Evolutionary conservation across 2,888 invertebrate genomes (phyloP), one percentile per base, ranked within the genome.

Genomic region (Troides helena): DNA sequence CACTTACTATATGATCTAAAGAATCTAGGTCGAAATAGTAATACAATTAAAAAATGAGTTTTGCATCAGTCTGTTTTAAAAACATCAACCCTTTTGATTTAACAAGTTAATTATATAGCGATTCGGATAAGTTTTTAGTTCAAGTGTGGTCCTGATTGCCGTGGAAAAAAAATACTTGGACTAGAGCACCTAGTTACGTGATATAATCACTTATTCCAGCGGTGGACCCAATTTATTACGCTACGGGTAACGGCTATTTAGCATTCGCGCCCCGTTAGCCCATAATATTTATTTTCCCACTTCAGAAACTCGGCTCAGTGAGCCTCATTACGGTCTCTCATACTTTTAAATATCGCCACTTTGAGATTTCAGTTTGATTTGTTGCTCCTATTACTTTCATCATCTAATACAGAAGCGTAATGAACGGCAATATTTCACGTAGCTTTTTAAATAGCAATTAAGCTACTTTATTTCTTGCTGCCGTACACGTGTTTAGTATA

Each of bases 251-350:
- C 65, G 63, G 67, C 70, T 67, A 66, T 67, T 70, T 70, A 70
- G 70, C 63, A 70, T 67, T 70, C 70, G 21, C 59, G 63, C 63
- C 59, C 56, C 62, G 64, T 60, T 63, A 21, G 53, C 18, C 65
- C 65, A 68, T 70, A 72, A 71, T 72, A 74, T 74, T 74, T 74
- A 70, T 72, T 69, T 63, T 70, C 67, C 63, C 71, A 69, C 62
- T 72, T 69, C 69, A 71, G 69, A 3, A 84, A 75, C 77, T 80
- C 75, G 78, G 76, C 80, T 81, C 76, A 74, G 74, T 81, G 78
- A 74, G 80, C 78, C 81, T 87, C 85, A 83, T 88, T 86, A 85
- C 83, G 58, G 53, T 3, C 62, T 59, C 58, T 43, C 63, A 58
- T 60, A 81, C 62, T 65, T 67, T 72, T 70, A 39, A 71, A 71